phyloP scores from a whole-genome alignment of 2,888 invertebrate species.

The Osedax frankpressi region DNA sequence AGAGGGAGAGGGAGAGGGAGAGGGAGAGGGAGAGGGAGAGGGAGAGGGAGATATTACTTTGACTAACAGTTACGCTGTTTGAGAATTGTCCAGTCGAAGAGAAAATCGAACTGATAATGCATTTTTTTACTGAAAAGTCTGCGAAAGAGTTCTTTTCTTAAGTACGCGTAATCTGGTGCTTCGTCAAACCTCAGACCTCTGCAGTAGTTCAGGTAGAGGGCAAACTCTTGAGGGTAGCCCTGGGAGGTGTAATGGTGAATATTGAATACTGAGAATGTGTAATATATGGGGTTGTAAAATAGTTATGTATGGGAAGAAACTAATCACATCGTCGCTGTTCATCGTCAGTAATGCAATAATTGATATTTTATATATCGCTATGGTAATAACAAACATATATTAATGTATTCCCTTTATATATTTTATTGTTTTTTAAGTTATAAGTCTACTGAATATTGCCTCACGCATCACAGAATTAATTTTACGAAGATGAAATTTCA shows the following conservation, averaged over 20 bases:
- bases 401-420: too few relatives aligned
- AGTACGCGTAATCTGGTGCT: constrained; percentile 28
- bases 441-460: too few relatives aligned
- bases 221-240: constrained; percentile 28
- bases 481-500: too few relatives aligned
- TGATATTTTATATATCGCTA: too few relatives aligned
- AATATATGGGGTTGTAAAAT: too few relatives aligned
- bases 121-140: constrained; percentile 27
- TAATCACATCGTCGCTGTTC: too few relatives aligned
- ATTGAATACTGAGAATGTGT: too few relatives aligned
- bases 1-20: neutral
- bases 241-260: constrained; percentile 8
- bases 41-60: neutral
- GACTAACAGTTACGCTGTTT: constrained; percentile 15
- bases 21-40: neutral
- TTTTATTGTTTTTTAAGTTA: too few relatives aligned
- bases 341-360: too few relatives aligned
- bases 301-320: too few relatives aligned
- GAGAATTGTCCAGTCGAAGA: constrained; percentile 26
- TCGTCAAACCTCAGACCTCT: constrained; percentile 29
- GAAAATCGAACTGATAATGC: constrained; percentile 29
- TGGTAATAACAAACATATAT: too few relatives aligned
- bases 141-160: constrained; percentile 27
- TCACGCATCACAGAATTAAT: too few relatives aligned
- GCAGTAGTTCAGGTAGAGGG: constrained; percentile 27